phyloP scores from a whole-genome alignment of 2,888 invertebrate genomes.

The Autographa pulchrina region DNA sequence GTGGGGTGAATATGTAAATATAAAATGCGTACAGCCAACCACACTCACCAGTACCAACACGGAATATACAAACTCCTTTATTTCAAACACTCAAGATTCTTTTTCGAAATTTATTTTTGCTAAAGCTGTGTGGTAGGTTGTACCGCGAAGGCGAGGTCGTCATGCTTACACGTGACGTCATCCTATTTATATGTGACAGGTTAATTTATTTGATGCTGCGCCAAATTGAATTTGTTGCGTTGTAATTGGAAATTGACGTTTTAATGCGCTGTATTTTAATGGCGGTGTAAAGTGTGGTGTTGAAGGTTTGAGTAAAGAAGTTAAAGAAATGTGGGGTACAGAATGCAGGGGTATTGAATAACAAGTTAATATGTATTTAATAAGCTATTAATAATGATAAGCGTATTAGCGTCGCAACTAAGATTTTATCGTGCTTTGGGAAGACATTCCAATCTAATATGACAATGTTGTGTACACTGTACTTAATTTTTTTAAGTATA shows the following conservation, averaged over 20 bases:
- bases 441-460: too few relatives aligned
- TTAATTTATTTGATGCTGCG: background rate
- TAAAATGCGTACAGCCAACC: background rate
- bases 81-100: background rate
- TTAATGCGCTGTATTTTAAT: background rate
- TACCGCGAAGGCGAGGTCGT: background rate
- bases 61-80: background rate
- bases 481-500: too few relatives aligned
- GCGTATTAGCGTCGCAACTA: background rate
- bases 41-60: background rate
- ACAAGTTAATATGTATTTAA: too few relatives aligned
- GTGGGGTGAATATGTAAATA: constrained; percentile 21
- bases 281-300: background rate
- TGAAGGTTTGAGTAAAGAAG: background rate
- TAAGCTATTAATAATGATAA: background rate
- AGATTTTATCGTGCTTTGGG: background rate
- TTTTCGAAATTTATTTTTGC: background rate
- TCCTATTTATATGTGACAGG: constrained; percentile 2
- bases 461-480: too few relatives aligned
- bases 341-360: too few relatives aligned
- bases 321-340: too few relatives aligned
- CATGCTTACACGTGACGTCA: constrained; percentile 7
- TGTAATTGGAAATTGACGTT: constrained; percentile 3
- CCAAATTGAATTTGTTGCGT: background rate
- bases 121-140: background rate